Evolutionary conservation across 2,797 vertebrate species (phyloP).

Genomic region (Hybognathus amarus): DNA sequence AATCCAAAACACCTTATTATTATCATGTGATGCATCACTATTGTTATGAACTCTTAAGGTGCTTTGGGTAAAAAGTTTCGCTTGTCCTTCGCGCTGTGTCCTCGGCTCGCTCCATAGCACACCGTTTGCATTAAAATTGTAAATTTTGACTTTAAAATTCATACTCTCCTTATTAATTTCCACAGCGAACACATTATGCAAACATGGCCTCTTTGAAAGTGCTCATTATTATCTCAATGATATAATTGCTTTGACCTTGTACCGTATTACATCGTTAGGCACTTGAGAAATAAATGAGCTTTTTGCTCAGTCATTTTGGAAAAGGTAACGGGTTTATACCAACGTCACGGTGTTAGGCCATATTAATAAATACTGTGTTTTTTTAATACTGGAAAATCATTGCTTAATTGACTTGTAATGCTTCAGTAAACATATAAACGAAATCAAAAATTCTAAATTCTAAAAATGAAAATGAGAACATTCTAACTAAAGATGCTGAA

Average conservation of each 20-base stretch:
- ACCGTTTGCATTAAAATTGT: background rate
- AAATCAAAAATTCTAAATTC: no score
- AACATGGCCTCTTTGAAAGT: background rate
- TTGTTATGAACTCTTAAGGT: background rate
- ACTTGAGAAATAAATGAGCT: conserved; percentile 3
- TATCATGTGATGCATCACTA: background rate
- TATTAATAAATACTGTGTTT: background rate
- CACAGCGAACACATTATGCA: conserved; percentile 22
- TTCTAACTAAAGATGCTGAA: no score
- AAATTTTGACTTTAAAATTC: conserved; percentile 30
- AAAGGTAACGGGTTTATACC: background rate
- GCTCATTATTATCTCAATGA: conserved; percentile 27
- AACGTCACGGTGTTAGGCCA: background rate
- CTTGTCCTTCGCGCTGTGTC: background rate
- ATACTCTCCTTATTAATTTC: conserved; percentile 6
- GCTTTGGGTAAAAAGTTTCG: background rate
- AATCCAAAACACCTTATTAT: background rate
- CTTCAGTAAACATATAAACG: no score
- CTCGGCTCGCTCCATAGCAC: conserved; percentile 1
- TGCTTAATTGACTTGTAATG: background rate
- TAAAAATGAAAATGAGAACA: no score
- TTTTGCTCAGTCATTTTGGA: conserved; percentile 9
- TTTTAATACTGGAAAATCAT: background rate
- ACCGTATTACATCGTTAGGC: conserved; percentile 1
- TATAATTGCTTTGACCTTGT: conserved; percentile 38